Evolutionary conservation across 2,888 invertebrate genomes (phyloP).

Genomic region (Carabus problematicus): DNA sequence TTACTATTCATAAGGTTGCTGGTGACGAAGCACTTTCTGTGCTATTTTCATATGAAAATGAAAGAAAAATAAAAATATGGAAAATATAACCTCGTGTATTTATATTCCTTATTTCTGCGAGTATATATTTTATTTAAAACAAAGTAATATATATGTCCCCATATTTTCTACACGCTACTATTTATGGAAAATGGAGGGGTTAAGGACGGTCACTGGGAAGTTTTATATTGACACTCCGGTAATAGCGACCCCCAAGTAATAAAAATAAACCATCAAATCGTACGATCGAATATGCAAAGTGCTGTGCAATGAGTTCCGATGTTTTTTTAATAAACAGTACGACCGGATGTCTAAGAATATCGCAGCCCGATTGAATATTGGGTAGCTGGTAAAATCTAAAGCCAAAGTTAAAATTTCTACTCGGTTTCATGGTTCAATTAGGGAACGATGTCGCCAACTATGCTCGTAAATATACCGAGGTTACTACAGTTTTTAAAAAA

Average conservation of each 20-base stretch:
- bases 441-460: no score
- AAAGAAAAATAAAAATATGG: neutral
- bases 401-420: no score
- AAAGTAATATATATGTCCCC: no score
- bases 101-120: neutral
- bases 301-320: slow-evolving; percentile 4
- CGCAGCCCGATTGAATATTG: no score
- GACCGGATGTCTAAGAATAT: neutral
- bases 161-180: no score
- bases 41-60: slow-evolving; percentile 16
- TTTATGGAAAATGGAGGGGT: no score
- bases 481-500: no score
- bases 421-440: no score
- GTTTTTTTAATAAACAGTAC: slow-evolving; percentile 14
- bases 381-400: no score
- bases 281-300: neutral
- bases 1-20: no score
- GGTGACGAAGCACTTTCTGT: neutral
- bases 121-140: slow-evolving; percentile 1
- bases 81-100: no score
- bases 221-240: slow-evolving; percentile 18
- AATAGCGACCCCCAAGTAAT: slow-evolving; percentile 13
- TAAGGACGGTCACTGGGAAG: neutral
- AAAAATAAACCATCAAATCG: slow-evolving; percentile 16
- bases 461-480: no score